Conservation (phyloP, 2,888 invertebrate species). For the Xanthia togata region DNA sequence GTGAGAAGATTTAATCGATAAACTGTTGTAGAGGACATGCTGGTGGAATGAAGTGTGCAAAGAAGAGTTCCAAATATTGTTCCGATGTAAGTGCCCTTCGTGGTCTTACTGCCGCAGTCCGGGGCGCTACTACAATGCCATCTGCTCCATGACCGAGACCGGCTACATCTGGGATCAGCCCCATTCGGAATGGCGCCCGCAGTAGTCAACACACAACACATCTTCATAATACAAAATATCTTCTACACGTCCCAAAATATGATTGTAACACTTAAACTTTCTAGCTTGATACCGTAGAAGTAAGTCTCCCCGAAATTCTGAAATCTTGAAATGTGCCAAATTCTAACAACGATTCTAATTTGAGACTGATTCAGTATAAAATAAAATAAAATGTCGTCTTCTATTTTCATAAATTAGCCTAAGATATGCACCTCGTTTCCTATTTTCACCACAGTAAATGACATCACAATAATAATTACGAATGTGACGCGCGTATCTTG, state of each 20-base stretch:
- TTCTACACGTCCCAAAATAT: conserved; percentile 38
- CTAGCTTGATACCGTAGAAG: conserved; percentile 62
- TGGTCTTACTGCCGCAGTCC: conserved; percentile 97
- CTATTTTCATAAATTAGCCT: conserved; percentile 85
- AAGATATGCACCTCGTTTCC: conserved; percentile 69
- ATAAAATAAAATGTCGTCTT: conserved; percentile 85
- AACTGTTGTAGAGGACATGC: conserved; percentile 93
- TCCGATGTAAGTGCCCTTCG: conserved; percentile 96
- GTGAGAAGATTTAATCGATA: conserved; percentile 29
- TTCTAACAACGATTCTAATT: conserved; percentile 82
- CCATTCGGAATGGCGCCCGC: conserved; percentile 86
- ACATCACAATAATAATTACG: conserved; percentile 45
- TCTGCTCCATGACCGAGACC: conserved; percentile 96
- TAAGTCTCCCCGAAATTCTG: conserved; percentile 59
- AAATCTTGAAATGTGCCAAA: conserved; percentile 76
- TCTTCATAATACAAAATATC: conserved; percentile 19
- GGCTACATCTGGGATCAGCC: conserved; percentile 98
- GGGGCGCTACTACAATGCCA: conserved; percentile 97
- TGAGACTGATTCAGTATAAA: conserved; percentile 86
- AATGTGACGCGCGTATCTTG: conserved; percentile 65
- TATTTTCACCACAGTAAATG: conserved; percentile 66
- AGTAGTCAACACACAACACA: conserved; percentile 68
- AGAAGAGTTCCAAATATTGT: conserved; percentile 96
- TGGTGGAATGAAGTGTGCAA: conserved; percentile 99
- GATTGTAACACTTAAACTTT: conserved; percentile 55